Evolutionary conservation across 2,113 vertebrate genomes (phyloP).

Genomic region (Malurus cyaneus): DNA sequence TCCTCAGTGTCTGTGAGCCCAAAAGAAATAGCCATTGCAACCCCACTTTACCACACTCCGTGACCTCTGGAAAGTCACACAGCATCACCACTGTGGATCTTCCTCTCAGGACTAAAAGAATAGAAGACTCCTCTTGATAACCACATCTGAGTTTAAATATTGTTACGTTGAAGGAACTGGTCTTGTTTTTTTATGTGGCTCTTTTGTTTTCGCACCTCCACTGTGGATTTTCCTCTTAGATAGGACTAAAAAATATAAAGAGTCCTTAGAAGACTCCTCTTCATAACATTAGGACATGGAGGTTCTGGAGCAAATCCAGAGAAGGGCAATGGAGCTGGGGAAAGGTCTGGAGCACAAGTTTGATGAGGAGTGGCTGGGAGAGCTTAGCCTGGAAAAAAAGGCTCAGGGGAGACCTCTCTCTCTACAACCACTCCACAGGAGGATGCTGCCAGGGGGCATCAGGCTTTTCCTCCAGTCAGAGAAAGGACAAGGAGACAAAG

Average conservation of each 20-base stretch:
- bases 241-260: background rate
- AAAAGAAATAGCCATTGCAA: background rate
- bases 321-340: background rate
- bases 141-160: background rate
- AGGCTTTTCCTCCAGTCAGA: background rate
- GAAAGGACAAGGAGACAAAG: rapidly evolving
- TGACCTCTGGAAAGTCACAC: background rate
- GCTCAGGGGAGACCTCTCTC: background rate
- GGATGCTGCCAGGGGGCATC: background rate
- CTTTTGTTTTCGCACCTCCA: background rate
- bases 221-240: background rate
- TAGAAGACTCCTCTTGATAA: background rate
- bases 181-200: background rate
- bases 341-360: background rate
- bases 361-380: background rate
- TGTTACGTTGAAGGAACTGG: rapidly evolving
- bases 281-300: background rate
- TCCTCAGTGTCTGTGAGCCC: background rate
- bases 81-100: background rate
- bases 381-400: background rate
- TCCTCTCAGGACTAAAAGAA: background rate
- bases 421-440: background rate
- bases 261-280: background rate
- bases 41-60: background rate
- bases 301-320: background rate